Percentiles rank a stretch among this genome's conserved stretches.
Evolutionary conservation across 2,888 invertebrate genomes (phyloP).

Genomic region (Drosophila niveifrons): DNA sequence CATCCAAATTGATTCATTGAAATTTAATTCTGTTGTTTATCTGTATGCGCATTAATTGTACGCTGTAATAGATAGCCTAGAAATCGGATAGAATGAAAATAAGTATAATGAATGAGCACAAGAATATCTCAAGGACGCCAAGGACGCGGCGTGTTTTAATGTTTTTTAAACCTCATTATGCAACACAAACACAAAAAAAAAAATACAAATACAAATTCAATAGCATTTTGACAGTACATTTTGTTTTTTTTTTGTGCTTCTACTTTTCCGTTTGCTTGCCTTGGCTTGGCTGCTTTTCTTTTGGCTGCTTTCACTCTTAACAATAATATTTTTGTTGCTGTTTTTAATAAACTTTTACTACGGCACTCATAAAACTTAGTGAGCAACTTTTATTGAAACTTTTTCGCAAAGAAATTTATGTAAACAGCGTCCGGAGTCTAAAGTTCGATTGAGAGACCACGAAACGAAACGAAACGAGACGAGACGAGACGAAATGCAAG

Average conservation of each 20-base stretch:
- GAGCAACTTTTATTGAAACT: conserved; percentile 58
- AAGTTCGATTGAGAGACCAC: conserved; percentile 62
- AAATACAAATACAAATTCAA: conserved; percentile 6
- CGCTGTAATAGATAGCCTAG: conserved; percentile 43
- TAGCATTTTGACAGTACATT: conserved; percentile 24
- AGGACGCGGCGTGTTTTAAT: not conserved
- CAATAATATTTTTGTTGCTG: conserved; percentile 73
- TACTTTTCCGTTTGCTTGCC: conserved; percentile 15
- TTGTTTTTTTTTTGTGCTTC: conserved; percentile 3
- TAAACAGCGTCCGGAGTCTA: conserved; percentile 60
- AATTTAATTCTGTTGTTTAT: conserved; percentile 59
- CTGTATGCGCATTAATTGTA: conserved; percentile 44
- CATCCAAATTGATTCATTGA: conserved; percentile 59
- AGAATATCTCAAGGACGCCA: not conserved
- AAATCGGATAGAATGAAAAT: conserved; percentile 7
- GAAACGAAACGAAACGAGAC: conserved; percentile 40
- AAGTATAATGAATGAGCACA: conserved; percentile 2
- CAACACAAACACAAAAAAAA: conserved; percentile 3
- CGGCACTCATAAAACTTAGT: conserved; percentile 75
- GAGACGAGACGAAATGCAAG: conserved; percentile 33
- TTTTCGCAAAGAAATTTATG: conserved; percentile 70
- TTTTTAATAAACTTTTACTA: conserved; percentile 73
- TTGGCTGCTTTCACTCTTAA: conserved; percentile 50
- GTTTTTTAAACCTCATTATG: conserved; percentile 36
- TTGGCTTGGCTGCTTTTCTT: not conserved